Evolutionary conservation across 2,888 invertebrate genomes (phyloP).

Genomic region (Drosophila ezoana): DNA sequence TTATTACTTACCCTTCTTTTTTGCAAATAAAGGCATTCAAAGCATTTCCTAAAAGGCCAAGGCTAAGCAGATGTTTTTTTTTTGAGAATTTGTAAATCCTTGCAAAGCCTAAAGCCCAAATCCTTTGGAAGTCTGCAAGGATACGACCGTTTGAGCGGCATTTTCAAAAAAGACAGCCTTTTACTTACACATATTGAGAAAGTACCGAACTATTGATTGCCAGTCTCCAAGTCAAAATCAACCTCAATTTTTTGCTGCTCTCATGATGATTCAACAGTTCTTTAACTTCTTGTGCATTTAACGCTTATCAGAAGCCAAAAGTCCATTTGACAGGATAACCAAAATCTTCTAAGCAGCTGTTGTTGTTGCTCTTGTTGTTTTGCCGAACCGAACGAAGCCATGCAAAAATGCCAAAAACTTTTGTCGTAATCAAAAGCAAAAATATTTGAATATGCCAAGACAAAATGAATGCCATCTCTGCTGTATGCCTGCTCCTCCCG

Average conservation of each 20-base stretch:
- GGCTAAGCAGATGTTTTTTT: too few relatives aligned
- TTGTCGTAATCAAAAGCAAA: conserved; percentile 75
- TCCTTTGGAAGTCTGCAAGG: not conserved
- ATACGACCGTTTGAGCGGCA: not conserved
- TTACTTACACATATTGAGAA: not conserved
- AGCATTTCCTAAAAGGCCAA: too few relatives aligned
- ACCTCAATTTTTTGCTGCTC: conserved; percentile 1
- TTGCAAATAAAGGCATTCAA: too few relatives aligned
- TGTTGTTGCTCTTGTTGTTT: conserved; percentile 19
- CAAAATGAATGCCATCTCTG: conserved; percentile 65
- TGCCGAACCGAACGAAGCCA: conserved; percentile 14
- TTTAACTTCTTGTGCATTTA: conserved; percentile 24
- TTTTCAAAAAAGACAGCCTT: not conserved
- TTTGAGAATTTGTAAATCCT: too few relatives aligned
- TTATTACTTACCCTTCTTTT: too few relatives aligned
- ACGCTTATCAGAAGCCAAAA: conserved; percentile 42
- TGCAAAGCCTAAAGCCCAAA: not conserved
- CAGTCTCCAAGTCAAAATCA: not conserved
- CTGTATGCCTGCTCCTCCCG: not conserved
- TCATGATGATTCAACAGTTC: conserved; percentile 14
- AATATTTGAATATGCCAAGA: conserved; percentile 76
- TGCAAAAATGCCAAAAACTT: conserved; percentile 65
- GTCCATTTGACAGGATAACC: conserved; percentile 46
- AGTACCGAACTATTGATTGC: not conserved
- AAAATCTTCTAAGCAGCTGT: conserved; percentile 9